A percentile compares a stretch with the other conserved stretches of the same genome.
Evolutionary conservation across 2,888 invertebrate genomes (phyloP).

Genomic region (Idaea straminata): DNA sequence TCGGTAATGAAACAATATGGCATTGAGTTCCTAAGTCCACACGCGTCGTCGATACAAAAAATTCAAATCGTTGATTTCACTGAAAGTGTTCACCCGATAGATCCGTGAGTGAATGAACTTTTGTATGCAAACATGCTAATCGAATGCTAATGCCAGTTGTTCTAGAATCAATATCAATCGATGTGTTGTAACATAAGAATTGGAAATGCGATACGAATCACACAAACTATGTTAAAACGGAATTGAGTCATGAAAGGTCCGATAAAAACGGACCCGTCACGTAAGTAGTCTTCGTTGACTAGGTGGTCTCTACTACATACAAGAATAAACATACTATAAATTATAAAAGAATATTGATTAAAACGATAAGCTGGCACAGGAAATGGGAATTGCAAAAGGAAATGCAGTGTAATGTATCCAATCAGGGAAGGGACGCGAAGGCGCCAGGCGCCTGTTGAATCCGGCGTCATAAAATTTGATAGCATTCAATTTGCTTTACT

Average conservation of each 20-base stretch:
- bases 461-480: constrained; percentile 67
- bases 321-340: constrained; percentile 11
- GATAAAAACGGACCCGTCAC: constrained; percentile 22
- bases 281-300: constrained; percentile 19
- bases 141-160: constrained; percentile 33
- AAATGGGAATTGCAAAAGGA: constrained; percentile 63
- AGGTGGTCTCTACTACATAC: constrained; percentile 24
- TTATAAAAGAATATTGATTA: constrained; percentile 24
- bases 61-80: constrained; percentile 17
- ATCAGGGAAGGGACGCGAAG: constrained; percentile 53
- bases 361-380: constrained; percentile 49
- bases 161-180: constrained; percentile 30
- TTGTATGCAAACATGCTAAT: constrained; percentile 35
- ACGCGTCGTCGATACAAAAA: constrained; percentile 10
- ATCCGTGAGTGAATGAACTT: constrained; percentile 33
- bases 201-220: constrained; percentile 25
- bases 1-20: not conserved
- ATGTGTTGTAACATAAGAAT: constrained; percentile 28
- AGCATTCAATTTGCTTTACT: constrained; percentile 51
- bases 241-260: constrained; percentile 22
- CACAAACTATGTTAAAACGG: constrained; percentile 22
- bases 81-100: constrained; percentile 21
- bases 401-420: constrained; percentile 58
- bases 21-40: not conserved
- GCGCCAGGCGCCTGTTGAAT: constrained; percentile 52